These are phyloP conservation scores for cattle (Bos taurus) DNA, from an alignment of 2,113 vertebrate genomes.

Conservation along the genomic window DNA sequence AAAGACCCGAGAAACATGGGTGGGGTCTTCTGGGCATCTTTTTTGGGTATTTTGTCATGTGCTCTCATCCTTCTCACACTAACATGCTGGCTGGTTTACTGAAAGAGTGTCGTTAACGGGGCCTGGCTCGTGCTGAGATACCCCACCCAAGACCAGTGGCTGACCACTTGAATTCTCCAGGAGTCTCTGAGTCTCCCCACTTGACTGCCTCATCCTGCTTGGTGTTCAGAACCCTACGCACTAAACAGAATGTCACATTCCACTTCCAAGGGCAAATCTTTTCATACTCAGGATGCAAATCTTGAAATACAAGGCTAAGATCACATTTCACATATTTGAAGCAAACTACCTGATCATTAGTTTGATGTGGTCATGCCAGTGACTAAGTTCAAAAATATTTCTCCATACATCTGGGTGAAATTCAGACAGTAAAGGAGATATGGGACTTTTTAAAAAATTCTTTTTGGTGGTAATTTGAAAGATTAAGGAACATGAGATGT, in stretches of 20 bases:
- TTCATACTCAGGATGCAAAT: neutral
- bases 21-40: neutral
- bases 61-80: neutral
- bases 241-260: neutral
- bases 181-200: neutral
- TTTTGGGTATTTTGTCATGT: neutral
- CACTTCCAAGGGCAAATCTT: neutral
- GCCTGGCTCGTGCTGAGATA: neutral
- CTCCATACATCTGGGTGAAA: neutral
- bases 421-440: neutral
- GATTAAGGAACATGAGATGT: neutral
- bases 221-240: neutral
- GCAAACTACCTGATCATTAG: neutral
- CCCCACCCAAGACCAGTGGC: neutral
- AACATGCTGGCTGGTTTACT: neutral
- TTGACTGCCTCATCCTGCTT: neutral
- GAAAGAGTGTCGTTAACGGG: fast-evolving
- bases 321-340: neutral
- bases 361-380: neutral
- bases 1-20: neutral
- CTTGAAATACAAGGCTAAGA: neutral
- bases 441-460: too few relatives aligned
- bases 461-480: neutral
- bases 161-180: neutral
- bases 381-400: neutral